Base-by-base conservation (phyloP, 30 jellyfish, hydroid and myxozoan genomes). In the Chrysaora quinquecirrha region DNA sequence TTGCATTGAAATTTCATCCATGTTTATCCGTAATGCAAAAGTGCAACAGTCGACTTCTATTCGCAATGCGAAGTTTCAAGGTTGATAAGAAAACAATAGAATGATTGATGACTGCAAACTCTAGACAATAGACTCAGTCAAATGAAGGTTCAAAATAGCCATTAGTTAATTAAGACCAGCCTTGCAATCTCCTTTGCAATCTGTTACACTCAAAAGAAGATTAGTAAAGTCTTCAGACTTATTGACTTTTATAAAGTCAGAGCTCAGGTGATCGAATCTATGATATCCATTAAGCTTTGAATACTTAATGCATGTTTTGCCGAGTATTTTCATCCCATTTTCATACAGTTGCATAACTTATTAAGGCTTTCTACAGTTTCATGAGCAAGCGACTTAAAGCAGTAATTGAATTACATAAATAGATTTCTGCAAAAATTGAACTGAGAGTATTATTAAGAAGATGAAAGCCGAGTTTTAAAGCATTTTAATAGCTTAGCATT, bases 51-150 rank as follows among this genome's bases (percentile, higher is more conserved):
- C 79, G 65, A 75, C 70, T 75, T 82, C 82, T 60, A 68, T 82
- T 64, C 62, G 87, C 12, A 30, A 29, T 50, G 32, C 74, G 60
- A 75, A 69, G 19, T 32, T 23, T 50, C 35, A 20, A 33, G 19
- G 34, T 60, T 30, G 92, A 82, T 70, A 70, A 82, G 92, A 69
- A 58, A 31, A 68, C 64, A 82, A 82, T 58, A 21, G 82, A 22
- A 23, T 34, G 65, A 34, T 30, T 33, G 66, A 74, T 82, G 46
- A 38, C 31, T 50, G 61, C 33, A 82, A 48, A 10, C 71, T 82
- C 85, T 70, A 82, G 92, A 82, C 92, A 82, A 69, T 52, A 19
- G 25, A 10, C 68, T 12, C 29, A 20, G 68, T 20, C 29, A 52
- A 20, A 52, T 10, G 29, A 16, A 52, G 68, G 68, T 20, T 52